Conservation (phyloP, 1,140 invertebrate species). For the Drosophila serrata region DNA sequence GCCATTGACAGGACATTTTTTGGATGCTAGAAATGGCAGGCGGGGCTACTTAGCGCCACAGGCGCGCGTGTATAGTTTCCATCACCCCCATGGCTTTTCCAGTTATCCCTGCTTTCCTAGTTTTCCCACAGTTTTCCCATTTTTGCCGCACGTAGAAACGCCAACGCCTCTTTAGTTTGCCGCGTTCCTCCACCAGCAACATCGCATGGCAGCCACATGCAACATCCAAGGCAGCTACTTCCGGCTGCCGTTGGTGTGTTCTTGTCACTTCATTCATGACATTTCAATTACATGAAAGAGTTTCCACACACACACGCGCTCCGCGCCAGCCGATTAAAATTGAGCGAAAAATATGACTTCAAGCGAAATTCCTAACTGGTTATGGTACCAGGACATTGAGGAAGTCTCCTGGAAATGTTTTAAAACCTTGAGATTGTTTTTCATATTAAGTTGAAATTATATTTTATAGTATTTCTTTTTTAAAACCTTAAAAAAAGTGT, state of each 20-base stretch:
- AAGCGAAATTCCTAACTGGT: background rate
- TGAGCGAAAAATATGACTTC: constrained; percentile 16
- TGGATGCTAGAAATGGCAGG: constrained; percentile 31
- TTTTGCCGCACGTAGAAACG: constrained; percentile 11
- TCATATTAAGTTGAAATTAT: background rate
- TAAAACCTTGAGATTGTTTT: background rate
- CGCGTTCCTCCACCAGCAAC: constrained; percentile 38
- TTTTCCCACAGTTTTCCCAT: constrained; percentile 1
- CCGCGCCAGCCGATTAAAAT: constrained; percentile 32
- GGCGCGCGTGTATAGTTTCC: constrained; percentile 33
- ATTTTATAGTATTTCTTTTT: background rate
- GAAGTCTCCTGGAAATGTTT: background rate
- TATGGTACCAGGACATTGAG: background rate
- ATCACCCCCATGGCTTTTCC: background rate
- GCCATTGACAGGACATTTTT: constrained; percentile 62
- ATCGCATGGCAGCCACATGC: constrained; percentile 13
- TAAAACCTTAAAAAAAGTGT: background rate
- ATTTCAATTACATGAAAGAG: constrained; percentile 63
- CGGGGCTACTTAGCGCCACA: constrained; percentile 52
- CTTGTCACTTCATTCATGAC: constrained; percentile 61
- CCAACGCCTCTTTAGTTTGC: constrained; percentile 47
- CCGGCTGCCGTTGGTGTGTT: constrained; percentile 24
- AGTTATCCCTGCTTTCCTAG: constrained; percentile 23
- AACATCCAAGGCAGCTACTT: constrained; percentile 38
- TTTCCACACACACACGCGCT: constrained; percentile 1